Evolutionary conservation across 1,140 invertebrate species (phyloP), one percentile per base, ranked within the genome.

Genomic region (Eupristina koningsbergeri): DNA sequence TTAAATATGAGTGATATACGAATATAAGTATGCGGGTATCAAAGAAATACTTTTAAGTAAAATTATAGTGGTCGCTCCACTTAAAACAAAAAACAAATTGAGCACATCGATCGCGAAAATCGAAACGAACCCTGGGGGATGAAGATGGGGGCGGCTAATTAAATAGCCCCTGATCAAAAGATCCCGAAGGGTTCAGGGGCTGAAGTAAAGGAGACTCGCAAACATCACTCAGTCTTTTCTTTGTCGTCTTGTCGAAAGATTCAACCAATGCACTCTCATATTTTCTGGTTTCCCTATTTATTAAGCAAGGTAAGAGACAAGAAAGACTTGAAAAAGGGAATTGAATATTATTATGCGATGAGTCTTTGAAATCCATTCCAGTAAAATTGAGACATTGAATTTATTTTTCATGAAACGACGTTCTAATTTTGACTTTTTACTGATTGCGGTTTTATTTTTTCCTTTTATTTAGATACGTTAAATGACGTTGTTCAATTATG

Each of bases 101-200:
- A 75, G 34, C 53, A 26, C 29, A 75, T 75, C 73, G 73, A 75
- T 75, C 31, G 45, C 31, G 15, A 13, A 53, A 53, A 75, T 75
- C 29, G 41, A 31, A 34, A 15, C 31, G 75, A 41, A 31, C 45
- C 36, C 75, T n/a, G 19, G 31, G 36, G 75, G 53, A 26, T 36
- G 36, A 77, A 7, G 34, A 19, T 8, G 34, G 31, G n/a, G 3
- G 19, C 15, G 58, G 34, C 53, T 61, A 77, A 61, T 77, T 41
- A 77, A 31, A 9, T 36, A 3, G 31, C 15, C 41, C 45, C 73
- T 75, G 53, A 75, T 75, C 53, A 45, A 75, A 45, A 39, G 41
- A 15, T 26, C 71, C 3, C 1, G 29, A 3, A 31, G 15, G 31
- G 41, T 45, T 45, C 11, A 45, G 41, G 41, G 11, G 61, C 8